phyloP scores from a whole-genome alignment of 2,888 invertebrate genomes.

The Galerucella pusilla region DNA sequence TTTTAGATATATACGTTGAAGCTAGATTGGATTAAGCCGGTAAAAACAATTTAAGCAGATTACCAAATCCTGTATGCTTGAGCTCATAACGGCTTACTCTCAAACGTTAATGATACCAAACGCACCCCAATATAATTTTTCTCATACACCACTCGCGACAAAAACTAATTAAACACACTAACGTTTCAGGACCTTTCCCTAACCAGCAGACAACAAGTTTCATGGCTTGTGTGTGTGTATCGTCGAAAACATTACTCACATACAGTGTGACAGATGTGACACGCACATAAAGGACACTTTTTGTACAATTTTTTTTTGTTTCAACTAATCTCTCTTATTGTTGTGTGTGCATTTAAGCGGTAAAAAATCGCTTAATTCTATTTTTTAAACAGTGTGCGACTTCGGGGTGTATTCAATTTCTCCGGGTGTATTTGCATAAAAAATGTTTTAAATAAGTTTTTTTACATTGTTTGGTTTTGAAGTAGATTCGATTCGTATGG shows the following conservation, averaged over 20 bases:
- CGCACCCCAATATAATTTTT: conserved; percentile 18
- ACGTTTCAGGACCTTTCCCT: conserved; percentile 25
- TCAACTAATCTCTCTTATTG: conserved; percentile 35
- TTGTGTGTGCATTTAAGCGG: conserved; percentile 32
- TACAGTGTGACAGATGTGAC: conserved; percentile 35
- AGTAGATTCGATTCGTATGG: conserved; percentile 30
- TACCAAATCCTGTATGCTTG: not conserved
- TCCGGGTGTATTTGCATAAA: conserved; percentile 29
- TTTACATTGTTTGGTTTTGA: conserved; percentile 32
- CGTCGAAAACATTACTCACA: conserved; percentile 31
- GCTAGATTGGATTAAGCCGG: not conserved
- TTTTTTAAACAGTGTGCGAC: conserved; percentile 26
- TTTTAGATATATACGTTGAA: not conserved
- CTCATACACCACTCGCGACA: conserved; percentile 16
- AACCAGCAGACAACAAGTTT: conserved; percentile 21
- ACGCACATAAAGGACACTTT: conserved; percentile 36
- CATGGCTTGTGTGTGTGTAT: conserved; percentile 15
- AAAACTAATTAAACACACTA: conserved; percentile 33
- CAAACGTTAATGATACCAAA: conserved; percentile 7
- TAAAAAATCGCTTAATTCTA: conserved; percentile 37
- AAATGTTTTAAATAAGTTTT: conserved; percentile 31
- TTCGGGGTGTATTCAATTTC: conserved; percentile 13
- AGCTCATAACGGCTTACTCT: not conserved
- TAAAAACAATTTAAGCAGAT: not conserved
- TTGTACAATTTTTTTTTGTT: conserved; percentile 33